These are phyloP conservation scores for Carapus acus DNA, from an alignment of 2,797 vertebrate genomes.

Conservation along the genomic window DNA sequence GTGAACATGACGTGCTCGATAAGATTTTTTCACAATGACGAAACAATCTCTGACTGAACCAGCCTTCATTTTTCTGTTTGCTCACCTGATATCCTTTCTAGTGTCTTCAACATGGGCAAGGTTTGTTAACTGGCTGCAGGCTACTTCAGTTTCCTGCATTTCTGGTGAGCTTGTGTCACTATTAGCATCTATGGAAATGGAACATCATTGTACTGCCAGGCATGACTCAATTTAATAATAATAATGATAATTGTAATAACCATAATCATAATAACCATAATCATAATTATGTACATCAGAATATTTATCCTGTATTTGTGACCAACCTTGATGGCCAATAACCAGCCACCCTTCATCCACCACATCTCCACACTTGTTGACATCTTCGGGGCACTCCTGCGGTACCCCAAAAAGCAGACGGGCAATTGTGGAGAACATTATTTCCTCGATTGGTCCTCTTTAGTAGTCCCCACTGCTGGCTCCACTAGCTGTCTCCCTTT, in stretches of 20 bases:
- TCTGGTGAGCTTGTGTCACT: slow-evolving; percentile 24
- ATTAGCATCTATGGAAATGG: slow-evolving; percentile 35
- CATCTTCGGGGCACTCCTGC: slow-evolving; percentile 59
- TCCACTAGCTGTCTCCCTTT: slow-evolving; percentile 21
- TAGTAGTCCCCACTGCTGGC: slow-evolving; percentile 1
- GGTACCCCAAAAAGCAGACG: slow-evolving; percentile 82
- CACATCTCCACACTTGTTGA: slow-evolving; percentile 68
- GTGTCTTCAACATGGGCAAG: slow-evolving; percentile 17
- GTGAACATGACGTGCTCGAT: too few species aligned
- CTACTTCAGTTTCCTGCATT: slow-evolving; percentile 17
- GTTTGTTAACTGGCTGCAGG: slow-evolving; percentile 10
- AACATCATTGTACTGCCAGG: slow-evolving; percentile 1
- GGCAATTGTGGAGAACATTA: slow-evolving; percentile 85
- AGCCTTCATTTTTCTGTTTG: background rate
- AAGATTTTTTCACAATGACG: too few species aligned
- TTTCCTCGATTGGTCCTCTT: slow-evolving; percentile 7
- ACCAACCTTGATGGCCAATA: slow-evolving; percentile 83
- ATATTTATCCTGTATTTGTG: background rate
- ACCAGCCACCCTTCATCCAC: slow-evolving; percentile 90
- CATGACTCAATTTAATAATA: too few species aligned
- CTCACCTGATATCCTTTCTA: slow-evolving; percentile 47
- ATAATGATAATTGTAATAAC: too few species aligned
- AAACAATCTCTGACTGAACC: background rate
- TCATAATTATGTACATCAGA: background rate
- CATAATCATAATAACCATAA: too few species aligned